Percentiles rank a stretch among this genome's conserved stretches.
These are phyloP conservation scores for Aplodontia rufa DNA, from an alignment of 2,113 vertebrate species.

Conservation along the genomic window DNA sequence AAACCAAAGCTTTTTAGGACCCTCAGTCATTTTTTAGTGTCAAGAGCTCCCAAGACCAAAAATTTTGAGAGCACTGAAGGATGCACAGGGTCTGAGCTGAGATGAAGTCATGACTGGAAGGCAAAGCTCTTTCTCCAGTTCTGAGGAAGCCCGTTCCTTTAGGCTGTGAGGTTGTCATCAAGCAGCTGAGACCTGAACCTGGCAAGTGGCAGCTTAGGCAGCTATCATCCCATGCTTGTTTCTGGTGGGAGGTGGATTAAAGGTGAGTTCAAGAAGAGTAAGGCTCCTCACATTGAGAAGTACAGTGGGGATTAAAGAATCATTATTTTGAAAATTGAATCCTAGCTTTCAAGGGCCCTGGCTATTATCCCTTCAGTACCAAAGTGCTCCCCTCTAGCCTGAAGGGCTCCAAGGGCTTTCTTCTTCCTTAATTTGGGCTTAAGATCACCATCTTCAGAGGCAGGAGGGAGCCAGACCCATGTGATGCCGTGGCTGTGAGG, in stretches of 20 bases:
- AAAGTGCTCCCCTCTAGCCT: background rate
- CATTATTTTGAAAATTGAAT: slow-evolving; percentile 37
- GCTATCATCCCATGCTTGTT: background rate
- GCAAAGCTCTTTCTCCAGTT: background rate
- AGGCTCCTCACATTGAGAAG: background rate
- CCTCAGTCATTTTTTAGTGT: background rate
- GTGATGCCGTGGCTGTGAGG: rapidly evolving
- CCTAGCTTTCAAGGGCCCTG: background rate
- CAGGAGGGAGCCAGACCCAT: background rate
- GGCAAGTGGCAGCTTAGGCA: background rate
- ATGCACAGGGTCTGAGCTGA: background rate
- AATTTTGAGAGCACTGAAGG: background rate
- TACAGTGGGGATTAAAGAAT: slow-evolving; percentile 43
- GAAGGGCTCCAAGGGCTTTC: background rate
- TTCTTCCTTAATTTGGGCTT: background rate
- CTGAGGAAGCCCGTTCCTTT: background rate
- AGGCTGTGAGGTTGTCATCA: background rate
- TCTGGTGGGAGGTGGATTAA: background rate
- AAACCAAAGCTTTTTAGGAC: background rate
- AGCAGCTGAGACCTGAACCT: background rate
- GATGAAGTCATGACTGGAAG: background rate
- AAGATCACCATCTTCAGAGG: background rate
- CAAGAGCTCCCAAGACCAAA: background rate
- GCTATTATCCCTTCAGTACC: background rate
- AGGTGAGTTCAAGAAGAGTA: background rate